These are phyloP conservation scores for Crocidura indochinensis DNA, from an alignment of 2,797 vertebrate genomes.

Conservation along the genomic window DNA sequence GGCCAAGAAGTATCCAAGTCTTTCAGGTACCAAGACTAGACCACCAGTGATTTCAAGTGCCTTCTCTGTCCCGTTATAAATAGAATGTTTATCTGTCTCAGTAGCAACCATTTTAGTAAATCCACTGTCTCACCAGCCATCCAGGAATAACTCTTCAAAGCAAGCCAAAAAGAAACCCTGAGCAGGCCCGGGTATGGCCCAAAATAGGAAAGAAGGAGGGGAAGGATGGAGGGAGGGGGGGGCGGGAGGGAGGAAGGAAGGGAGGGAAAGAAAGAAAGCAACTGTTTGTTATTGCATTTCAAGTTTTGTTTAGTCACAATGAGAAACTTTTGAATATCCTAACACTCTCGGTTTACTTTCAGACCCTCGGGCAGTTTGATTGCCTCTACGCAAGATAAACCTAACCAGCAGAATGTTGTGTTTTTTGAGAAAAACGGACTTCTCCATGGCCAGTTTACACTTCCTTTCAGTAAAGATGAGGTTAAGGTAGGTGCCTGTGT, in stretches of 20 bases:
- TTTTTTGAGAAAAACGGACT: constrained; percentile 99
- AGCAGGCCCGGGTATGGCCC: too few species aligned
- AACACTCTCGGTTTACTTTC: constrained; percentile 69
- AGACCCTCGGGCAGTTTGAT: constrained; percentile 97
- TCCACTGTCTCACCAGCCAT: not conserved
- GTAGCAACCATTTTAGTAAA: not conserved
- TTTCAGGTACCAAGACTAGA: too few species aligned
- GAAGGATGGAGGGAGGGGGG: too few species aligned
- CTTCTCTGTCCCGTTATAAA: too few species aligned
- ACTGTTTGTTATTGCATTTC: not conserved
- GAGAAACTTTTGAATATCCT: not conserved
- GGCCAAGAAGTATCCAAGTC: too few species aligned
- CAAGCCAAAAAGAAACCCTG: too few species aligned
- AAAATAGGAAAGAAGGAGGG: too few species aligned
- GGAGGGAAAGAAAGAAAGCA: too few species aligned
- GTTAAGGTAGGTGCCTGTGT: constrained; percentile 90
- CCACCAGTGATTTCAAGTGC: too few species aligned
- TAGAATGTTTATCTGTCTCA: not conserved
- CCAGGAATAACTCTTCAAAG: too few species aligned
- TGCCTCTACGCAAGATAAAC: constrained; percentile 94
- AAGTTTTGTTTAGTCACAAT: not conserved
- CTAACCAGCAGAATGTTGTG: constrained; percentile 96
- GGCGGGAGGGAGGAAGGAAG: too few species aligned
- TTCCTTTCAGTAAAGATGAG: constrained; percentile 94
- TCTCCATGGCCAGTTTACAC: constrained; percentile 96